phyloP scores from a whole-genome alignment of 2,113 vertebrate species.

The Hyla sarda region DNA sequence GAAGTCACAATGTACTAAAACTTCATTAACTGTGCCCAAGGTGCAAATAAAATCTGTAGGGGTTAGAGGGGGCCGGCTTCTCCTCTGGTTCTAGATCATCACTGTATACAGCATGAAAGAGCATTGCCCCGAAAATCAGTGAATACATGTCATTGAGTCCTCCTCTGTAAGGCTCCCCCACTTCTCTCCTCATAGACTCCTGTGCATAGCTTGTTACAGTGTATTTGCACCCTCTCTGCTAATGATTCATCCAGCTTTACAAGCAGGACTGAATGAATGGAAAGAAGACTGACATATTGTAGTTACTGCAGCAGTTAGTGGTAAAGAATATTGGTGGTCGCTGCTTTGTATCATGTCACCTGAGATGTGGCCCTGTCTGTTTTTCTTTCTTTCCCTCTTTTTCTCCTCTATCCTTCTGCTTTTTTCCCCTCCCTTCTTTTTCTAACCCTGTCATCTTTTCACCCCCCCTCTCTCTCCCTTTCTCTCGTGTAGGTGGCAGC shows the following conservation, averaged over 20 bases:
- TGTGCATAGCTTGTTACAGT: not conserved
- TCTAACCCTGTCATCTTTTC: too few relatives aligned
- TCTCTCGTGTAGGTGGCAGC: too few relatives aligned
- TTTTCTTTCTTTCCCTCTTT: too few relatives aligned
- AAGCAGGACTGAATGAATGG: not conserved
- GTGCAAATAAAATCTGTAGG: conserved; percentile 10
- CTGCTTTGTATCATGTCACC: conserved; percentile 2
- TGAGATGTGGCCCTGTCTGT: conserved; percentile 70
- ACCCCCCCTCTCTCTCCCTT: too few relatives aligned
- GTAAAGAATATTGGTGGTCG: not conserved
- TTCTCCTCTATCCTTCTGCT: too few relatives aligned
- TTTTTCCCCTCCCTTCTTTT: too few relatives aligned
- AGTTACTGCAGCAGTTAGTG: too few relatives aligned
- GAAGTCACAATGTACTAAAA: conserved; percentile 29
- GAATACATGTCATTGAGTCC: not conserved
- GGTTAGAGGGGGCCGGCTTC: not conserved
- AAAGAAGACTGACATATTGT: not conserved
- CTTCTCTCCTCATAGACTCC: not conserved
- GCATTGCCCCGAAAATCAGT: not conserved
- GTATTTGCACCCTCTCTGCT: too few relatives aligned
- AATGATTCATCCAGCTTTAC: too few relatives aligned
- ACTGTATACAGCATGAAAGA: not conserved
- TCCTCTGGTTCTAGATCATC: not conserved
- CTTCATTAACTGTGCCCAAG: conserved; percentile 34
- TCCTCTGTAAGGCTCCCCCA: not conserved